These are phyloP conservation scores for Vesta saturnalis DNA, from an alignment of 2,888 invertebrate species.

Conservation along the genomic window DNA sequence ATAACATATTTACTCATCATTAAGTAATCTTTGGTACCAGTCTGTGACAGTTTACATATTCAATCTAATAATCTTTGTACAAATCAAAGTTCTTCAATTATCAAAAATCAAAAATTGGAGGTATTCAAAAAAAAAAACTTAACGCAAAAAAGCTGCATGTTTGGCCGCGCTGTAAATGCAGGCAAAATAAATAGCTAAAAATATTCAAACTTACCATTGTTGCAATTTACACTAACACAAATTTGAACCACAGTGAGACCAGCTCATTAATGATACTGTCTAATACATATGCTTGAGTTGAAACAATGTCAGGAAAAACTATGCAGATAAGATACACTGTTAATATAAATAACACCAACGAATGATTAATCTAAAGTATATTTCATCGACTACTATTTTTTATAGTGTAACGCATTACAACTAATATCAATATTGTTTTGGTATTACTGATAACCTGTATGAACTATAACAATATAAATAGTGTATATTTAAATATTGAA, in stretches of 20 bases:
- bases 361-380: no score
- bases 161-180: no score
- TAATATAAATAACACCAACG: no score
- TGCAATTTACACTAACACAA: not conserved
- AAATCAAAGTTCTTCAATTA: not conserved
- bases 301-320: slow-evolving; percentile 31
- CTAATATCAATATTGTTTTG: no score
- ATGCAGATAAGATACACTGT: slow-evolving; percentile 29
- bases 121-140: not conserved
- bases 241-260: not conserved
- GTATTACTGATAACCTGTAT: no score
- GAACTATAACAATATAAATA: no score
- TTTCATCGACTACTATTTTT: no score
- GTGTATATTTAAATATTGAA: no score
- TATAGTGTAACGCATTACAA: no score
- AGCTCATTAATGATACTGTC: not conserved
- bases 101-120: not conserved
- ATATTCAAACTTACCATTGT: not conserved
- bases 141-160: no score
- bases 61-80: no score
- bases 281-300: slow-evolving; percentile 10
- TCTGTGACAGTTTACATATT: not conserved
- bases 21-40: not conserved
- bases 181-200: no score
- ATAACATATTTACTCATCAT: not conserved